phyloP scores from a whole-genome alignment of 92 coral and sea anemone genomes.

The Actinostola sp. region DNA sequence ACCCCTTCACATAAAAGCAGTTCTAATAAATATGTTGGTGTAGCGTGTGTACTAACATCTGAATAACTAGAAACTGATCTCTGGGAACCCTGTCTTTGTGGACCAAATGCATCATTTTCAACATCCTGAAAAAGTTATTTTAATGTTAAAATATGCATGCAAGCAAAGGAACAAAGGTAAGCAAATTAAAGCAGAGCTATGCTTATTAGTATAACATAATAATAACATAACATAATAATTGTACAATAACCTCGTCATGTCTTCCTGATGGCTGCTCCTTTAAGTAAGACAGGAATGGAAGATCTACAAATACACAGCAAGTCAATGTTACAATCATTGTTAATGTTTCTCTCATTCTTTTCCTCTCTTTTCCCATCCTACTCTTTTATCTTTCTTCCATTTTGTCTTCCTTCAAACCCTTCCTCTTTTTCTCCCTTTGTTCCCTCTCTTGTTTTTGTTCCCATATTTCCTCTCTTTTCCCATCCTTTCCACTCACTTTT shows the following conservation, averaged over 20 bases:
- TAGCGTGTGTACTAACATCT: conserved; percentile 17
- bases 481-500: too few relatives aligned
- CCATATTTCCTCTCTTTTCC: too few relatives aligned
- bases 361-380: too few relatives aligned
- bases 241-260: conserved; percentile 25
- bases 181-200: not conserved
- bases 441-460: too few relatives aligned
- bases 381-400: not conserved
- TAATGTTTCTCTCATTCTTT: too few relatives aligned
- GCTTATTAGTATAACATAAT: too few relatives aligned
- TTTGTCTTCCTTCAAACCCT: too few relatives aligned
- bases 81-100: conserved; percentile 15
- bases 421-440: too few relatives aligned
- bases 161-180: not conserved
- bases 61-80: conserved; percentile 38
- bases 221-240: conserved; percentile 10
- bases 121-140: conserved; percentile 43
- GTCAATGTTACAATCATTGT: not conserved
- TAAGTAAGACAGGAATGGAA: conserved; percentile 41
- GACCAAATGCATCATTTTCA: conserved; percentile 40
- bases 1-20: not conserved
- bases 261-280: conserved; percentile 44
- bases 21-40: not conserved
- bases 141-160: conserved; percentile 1
- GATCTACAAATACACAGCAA: conserved; percentile 4